A percentile compares a stretch with the other conserved stretches of the same genome.
Conservation (phyloP, 2,113 vertebrate species). For the Siniperca knerii region DNA sequence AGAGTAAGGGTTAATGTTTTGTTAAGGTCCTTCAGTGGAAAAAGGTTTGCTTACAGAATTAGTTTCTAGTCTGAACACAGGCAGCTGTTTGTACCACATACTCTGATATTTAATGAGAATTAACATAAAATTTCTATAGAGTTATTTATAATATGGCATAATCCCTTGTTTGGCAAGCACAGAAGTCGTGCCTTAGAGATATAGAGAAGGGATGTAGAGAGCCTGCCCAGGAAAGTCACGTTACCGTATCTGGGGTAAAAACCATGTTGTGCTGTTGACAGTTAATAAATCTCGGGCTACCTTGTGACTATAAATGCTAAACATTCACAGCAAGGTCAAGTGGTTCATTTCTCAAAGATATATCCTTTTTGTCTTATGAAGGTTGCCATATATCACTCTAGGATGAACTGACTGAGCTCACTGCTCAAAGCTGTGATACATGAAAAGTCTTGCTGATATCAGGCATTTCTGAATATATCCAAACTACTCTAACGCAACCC, state of each 20-base stretch:
- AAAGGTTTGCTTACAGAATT: neutral
- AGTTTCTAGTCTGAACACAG: neutral
- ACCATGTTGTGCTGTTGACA: constrained; percentile 37
- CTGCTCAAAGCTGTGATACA: constrained; percentile 22
- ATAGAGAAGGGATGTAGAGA: neutral
- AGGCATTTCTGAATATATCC: constrained; percentile 11
- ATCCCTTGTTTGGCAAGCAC: constrained; percentile 15
- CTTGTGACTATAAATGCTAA: constrained; percentile 64
- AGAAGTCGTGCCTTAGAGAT: neutral
- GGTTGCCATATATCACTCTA: constrained; percentile 58
- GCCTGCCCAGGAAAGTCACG: constrained; percentile 4
- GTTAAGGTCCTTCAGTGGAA: neutral
- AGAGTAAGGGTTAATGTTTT: neutral
- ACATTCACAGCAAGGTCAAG: constrained; percentile 66
- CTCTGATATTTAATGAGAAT: neutral
- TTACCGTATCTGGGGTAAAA: constrained; percentile 36
- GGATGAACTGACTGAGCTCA: constrained; percentile 53
- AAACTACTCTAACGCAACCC: neutral
- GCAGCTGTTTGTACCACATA: neutral
- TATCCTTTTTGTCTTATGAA: constrained; percentile 63
- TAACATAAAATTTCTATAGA: constrained; percentile 1
- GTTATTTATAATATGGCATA: constrained; percentile 5
- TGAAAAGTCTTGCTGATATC: constrained; percentile 29
- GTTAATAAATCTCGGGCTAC: constrained; percentile 66
- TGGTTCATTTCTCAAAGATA: constrained; percentile 63